Percentiles rank a stretch among this genome's conserved stretches.
Evolutionary conservation across 2,888 invertebrate species (phyloP).

Genomic region (Idaea biselata): DNA sequence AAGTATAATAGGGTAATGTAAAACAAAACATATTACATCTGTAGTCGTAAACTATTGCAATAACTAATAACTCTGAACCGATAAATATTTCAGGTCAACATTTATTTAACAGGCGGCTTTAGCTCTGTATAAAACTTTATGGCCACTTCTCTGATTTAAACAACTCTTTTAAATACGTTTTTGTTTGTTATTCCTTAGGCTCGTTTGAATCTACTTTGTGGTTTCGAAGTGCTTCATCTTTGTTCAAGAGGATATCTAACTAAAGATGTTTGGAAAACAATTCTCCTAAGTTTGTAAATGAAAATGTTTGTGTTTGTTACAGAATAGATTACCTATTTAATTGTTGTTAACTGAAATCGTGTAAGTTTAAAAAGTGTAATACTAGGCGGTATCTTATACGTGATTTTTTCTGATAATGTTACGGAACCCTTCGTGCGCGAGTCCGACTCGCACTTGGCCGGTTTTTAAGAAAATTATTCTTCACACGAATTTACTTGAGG

Average conservation of each 20-base stretch:
- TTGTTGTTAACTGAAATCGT: too few relatives aligned
- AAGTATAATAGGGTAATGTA: background rate
- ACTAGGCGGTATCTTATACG: too few relatives aligned
- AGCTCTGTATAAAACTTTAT: background rate
- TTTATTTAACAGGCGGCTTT: background rate
- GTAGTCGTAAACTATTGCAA: background rate
- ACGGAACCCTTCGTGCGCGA: background rate
- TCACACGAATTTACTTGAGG: background rate
- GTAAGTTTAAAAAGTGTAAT: too few relatives aligned
- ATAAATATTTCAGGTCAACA: slow-evolving; percentile 1
- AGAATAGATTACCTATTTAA: too few relatives aligned
- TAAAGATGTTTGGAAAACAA: background rate
- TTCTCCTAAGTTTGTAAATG: background rate
- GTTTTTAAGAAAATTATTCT: too few relatives aligned
- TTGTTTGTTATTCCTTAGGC: background rate
- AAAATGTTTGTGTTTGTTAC: background rate
- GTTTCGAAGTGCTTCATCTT: background rate
- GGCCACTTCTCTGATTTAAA: background rate
- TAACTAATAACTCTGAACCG: background rate
- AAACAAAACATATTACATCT: slow-evolving; percentile 1
- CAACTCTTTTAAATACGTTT: background rate
- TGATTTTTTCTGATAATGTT: too few relatives aligned
- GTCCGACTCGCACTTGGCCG: too few relatives aligned
- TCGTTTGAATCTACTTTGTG: background rate
- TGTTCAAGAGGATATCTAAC: background rate